Evolutionary conservation across 1,140 invertebrate genomes (phyloP), one percentile per base, ranked within the genome.

Genomic region (Yoshiicerus persimilis): DNA sequence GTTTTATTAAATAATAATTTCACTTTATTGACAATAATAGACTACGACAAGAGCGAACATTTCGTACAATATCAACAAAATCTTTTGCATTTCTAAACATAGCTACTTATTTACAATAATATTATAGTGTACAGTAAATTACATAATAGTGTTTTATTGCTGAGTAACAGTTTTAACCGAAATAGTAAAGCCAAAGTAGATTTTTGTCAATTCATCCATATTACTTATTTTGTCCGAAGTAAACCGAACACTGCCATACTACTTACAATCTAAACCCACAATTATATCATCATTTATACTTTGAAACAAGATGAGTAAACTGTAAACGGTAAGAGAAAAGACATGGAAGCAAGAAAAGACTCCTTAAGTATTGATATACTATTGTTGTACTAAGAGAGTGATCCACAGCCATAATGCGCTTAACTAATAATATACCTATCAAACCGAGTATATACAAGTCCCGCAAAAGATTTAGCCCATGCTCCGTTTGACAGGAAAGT

Each of bases 401-500:
- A 70, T 70, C 30, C 30, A 70, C 30, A 70, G 66, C 25, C 30
- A 70, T 66, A 27, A 66, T 70, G 66, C 25, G 66, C 66, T 70
- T 27, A 16, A 70, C 30, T 70, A 27, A 30, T 70, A 70, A 70
- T 70, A 70, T 70, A 70, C 25, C 66, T 70, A 70, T 30, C 25
- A 70, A 70, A 30, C 66, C 16, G 66, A 70, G 25, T 70, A 30
- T 70, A 25, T 30, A 30, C 30, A 70, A 70, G 25, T 70, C 66
- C 30, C 25, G 66, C 66, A 70, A 32, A 80, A 38, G 75, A 80
- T 80, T 80, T 80, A 34, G 32, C 75, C 75, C 75, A 80, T 30
- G 41, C 34, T 64, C 56, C 85, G 47, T 86, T 86, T 86, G 85
- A 86, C 85, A 86, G 85, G 41, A 36, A 86, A 86, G 85, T 86